Conservation (phyloP, 1,140 invertebrate genomes). For the Oedothorax gibbosus region DNA sequence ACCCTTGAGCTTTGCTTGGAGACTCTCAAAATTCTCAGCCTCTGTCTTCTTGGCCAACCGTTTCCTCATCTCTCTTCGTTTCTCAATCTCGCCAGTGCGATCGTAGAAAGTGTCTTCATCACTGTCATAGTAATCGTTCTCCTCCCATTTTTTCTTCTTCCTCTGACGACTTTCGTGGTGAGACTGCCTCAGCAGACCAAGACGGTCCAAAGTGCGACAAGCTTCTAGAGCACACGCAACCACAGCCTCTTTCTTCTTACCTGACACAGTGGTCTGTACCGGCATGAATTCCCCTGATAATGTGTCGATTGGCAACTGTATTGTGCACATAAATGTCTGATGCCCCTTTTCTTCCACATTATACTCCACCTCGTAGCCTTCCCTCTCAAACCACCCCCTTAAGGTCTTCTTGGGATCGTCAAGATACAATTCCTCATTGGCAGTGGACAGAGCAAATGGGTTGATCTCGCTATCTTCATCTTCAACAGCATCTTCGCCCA, state of each 20-base stretch:
- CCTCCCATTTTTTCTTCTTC: conserved; percentile 83
- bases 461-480: conserved; percentile 83
- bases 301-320: conserved; percentile 84
- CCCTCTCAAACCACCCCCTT: conserved; percentile 93
- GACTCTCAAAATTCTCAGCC: conserved; percentile 82
- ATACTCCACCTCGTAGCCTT: conserved; percentile 88
- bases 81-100: conserved; percentile 91
- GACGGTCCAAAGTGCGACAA: conserved; percentile 88
- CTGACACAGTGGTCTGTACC: conserved; percentile 87
- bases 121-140: conserved; percentile 94
- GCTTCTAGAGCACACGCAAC: conserved; percentile 94
- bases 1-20: conserved; percentile 79
- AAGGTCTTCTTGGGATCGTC: conserved; percentile 96
- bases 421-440: conserved; percentile 88
- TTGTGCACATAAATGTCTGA: conserved; percentile 80
- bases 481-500: conserved; percentile 88
- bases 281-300: conserved; percentile 78
- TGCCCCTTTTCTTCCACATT: conserved; percentile 83
- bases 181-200: conserved; percentile 82
- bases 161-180: conserved; percentile 79
- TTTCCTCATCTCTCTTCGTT: conserved; percentile 85
- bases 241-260: conserved; percentile 95
- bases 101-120: conserved; percentile 97
- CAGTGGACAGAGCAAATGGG: conserved; percentile 77
- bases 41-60: conserved; percentile 74